Conservation (phyloP, 1,140 invertebrate species). For the Bactericera cockerelli region DNA sequence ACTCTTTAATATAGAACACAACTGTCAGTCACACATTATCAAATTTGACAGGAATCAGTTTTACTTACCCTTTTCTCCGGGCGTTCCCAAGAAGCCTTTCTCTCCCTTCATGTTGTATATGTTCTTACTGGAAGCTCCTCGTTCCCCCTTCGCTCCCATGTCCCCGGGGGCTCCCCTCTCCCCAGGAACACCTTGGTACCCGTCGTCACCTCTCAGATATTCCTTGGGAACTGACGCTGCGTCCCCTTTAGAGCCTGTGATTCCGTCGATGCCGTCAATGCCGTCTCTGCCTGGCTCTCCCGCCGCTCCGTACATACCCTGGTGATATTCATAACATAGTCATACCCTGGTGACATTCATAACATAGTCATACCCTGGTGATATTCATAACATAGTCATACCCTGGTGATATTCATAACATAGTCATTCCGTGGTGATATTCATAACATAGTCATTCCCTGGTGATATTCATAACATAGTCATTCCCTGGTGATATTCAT, state of each 20-base stretch:
- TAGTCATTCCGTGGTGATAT: not conserved
- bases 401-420: not conserved
- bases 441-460: too few relatives aligned
- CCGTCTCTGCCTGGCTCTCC: conserved; percentile 33
- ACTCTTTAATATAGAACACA: too few relatives aligned
- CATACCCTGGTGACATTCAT: not conserved
- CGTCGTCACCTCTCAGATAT: conserved; percentile 11
- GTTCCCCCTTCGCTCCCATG: conserved; percentile 31
- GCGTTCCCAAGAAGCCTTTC: conserved; percentile 33
- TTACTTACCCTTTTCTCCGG: conserved; percentile 27
- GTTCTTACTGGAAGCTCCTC: conserved; percentile 29
- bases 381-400: not conserved
- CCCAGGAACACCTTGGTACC: conserved; percentile 31
- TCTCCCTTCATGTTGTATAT: conserved; percentile 29
- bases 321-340: not conserved
- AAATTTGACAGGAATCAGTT: not conserved
- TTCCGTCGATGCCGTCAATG: conserved; percentile 32
- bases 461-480: too few relatives aligned
- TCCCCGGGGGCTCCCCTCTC: conserved; percentile 38
- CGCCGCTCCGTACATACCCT: conserved; percentile 19
- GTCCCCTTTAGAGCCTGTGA: conserved; percentile 32
- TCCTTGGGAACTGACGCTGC: conserved; percentile 18
- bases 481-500: too few relatives aligned
- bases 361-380: not conserved
- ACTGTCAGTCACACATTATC: too few relatives aligned